Evolutionary conservation across 2,888 invertebrate genomes (phyloP).

Genomic region (Eustalomyia histrio): DNA sequence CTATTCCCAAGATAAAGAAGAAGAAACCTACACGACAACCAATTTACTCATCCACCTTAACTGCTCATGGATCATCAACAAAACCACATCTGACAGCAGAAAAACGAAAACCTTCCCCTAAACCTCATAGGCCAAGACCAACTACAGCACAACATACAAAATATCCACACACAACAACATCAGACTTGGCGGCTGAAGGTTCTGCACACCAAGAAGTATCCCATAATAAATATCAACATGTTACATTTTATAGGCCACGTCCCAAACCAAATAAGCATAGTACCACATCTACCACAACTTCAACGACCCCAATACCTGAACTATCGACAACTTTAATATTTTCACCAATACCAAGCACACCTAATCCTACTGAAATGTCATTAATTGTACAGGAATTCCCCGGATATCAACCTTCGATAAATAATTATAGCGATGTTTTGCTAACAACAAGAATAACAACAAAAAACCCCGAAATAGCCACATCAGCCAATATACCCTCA

Average conservation of each 20-base stretch:
- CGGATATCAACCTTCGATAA: constrained; percentile 30
- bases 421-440: not conserved
- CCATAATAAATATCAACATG: constrained; percentile 44
- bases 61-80: not conserved
- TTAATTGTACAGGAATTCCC: constrained; percentile 56
- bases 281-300: constrained; percentile 59
- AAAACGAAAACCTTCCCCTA: constrained; percentile 61
- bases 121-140: constrained; percentile 46
- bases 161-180: constrained; percentile 22
- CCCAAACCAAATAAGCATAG: constrained; percentile 61
- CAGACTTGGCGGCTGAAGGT: constrained; percentile 50
- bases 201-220: constrained; percentile 54
- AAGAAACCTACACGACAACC: constrained; percentile 75
- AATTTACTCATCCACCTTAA: constrained; percentile 37
- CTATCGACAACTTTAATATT: constrained; percentile 56
- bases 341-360: constrained; percentile 61
- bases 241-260: constrained; percentile 42
- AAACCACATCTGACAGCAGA: constrained; percentile 56
- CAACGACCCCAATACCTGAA: constrained; percentile 53
- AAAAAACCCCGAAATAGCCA: constrained; percentile 37
- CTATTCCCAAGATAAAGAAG: constrained; percentile 72
- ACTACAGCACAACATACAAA: constrained; percentile 34
- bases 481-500: constrained; percentile 49
- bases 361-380: constrained; percentile 39
- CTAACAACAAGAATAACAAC: constrained; percentile 55